phyloP scores from a whole-genome alignment of 2,113 vertebrate genomes.

The Mormoops blainvillei region DNA sequence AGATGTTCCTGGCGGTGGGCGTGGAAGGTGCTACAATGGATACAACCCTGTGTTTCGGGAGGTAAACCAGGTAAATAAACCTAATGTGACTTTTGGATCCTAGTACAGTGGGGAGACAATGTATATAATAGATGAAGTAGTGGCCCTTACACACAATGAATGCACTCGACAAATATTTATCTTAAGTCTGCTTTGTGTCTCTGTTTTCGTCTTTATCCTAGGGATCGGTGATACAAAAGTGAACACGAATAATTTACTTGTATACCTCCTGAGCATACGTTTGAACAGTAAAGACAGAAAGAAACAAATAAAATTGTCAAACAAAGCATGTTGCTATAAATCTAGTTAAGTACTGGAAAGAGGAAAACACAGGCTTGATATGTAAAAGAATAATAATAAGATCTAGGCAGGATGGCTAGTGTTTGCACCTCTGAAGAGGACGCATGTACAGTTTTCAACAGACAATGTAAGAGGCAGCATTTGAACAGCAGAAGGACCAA shows the following conservation, averaged over 20 bases:
- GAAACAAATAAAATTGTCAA: background rate
- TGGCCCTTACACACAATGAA: background rate
- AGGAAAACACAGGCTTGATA: background rate
- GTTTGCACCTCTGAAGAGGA: background rate
- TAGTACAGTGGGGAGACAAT: background rate
- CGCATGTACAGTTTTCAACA: background rate
- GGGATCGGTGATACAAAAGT: background rate
- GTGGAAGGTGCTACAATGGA: background rate
- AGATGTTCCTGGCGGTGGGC: accelerated
- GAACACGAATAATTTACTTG: background rate
- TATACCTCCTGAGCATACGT: background rate
- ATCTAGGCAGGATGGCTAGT: background rate
- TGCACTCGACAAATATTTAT: background rate
- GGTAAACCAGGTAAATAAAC: background rate
- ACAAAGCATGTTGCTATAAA: background rate
- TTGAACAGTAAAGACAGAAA: background rate
- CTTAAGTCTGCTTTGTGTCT: background rate
- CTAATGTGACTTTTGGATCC: background rate
- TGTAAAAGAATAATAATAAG: background rate
- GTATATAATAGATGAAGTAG: background rate
- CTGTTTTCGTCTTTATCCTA: background rate
- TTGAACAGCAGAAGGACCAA: background rate
- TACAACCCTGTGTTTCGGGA: background rate
- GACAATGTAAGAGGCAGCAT: background rate
- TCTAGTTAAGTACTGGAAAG: background rate